Evolutionary conservation across 2,797 vertebrate genomes (phyloP).

Genomic region (Sarcoramphus papa): DNA sequence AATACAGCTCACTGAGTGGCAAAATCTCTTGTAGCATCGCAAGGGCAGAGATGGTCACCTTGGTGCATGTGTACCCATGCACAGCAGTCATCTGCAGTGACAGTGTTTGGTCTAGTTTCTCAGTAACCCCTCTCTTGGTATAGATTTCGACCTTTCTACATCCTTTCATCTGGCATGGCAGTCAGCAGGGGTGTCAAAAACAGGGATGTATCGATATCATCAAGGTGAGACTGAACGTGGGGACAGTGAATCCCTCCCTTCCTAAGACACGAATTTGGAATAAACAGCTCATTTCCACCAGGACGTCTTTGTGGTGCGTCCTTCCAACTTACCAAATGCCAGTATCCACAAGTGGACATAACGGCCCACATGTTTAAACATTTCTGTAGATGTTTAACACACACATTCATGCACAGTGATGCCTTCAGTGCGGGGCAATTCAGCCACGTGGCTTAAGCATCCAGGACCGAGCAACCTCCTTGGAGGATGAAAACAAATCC

Average conservation of each 20-base stretch:
- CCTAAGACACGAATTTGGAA: background rate
- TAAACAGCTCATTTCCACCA: background rate
- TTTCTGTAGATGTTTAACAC: background rate
- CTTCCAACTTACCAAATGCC: background rate
- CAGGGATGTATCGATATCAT: background rate
- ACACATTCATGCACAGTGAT: fast-evolving
- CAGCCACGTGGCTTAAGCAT: background rate
- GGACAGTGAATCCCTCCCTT: background rate
- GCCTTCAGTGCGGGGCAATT: background rate
- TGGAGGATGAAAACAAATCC: background rate
- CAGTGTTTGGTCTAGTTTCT: fast-evolving
- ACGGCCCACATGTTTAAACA: background rate
- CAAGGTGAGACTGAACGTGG: background rate
- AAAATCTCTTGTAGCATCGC: background rate
- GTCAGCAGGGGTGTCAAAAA: background rate
- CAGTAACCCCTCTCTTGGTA: background rate
- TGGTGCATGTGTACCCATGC: fast-evolving
- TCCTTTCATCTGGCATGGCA: background rate
- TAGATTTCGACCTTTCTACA: background rate
- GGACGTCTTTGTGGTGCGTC: background rate
- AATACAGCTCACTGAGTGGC: background rate
- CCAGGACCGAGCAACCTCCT: background rate
- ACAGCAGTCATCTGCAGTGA: background rate
- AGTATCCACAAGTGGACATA: background rate
- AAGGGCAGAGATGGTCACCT: background rate